Base-by-base conservation (phyloP, 2,888 invertebrate species). In the Cataglyphis livida region DNA sequence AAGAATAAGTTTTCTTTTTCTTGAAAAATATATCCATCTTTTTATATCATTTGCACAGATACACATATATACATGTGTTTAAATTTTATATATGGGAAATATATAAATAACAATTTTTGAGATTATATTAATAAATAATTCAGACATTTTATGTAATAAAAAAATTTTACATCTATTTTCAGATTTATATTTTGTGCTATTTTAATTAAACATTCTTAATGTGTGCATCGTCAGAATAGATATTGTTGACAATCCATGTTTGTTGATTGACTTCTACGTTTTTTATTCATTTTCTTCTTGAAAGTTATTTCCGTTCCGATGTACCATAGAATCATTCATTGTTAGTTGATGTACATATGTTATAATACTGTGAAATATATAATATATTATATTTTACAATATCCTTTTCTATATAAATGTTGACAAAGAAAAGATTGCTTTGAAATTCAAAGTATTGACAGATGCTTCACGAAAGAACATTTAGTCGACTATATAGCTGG, bases 391-490 rank as follows among this genome's bases (percentile, higher is more conserved):
- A 68, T 68, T 68, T 68, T 10, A 51, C 51, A 44, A 28, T 35
- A 35, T 68, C 32, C 12, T 68, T 51, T 1, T 51, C 44, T 12
- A 48, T 48, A 9, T 32, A 48, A 28, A 51, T 51, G 12, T 68
- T 32, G 12, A 51, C 15, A n/a, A 70, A 70, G 15, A 70, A 35
- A 51, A 5, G 21, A 32, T 70, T 70, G 15, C 9, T 32, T 68
- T 70, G 21, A 7, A 35, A 35, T 70, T 70, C 21, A 54, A 15
- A 68, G 35, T 2, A 70, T 70, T 15, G 15, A 70, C 28, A 68
- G 32, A 15, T 3, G n/a, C 18, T 68, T 32, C 7, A 51, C n/a
- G n/a, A 68, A 68, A 9, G 44, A 28, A 18, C 21, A 68, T 51
- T 68, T 48, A 68, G 48, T 2, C 15, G 51, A 70, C 21, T 57